Evolutionary conservation across 2,113 vertebrate genomes (phyloP).

Genomic region (Trematocara marginatum): DNA sequence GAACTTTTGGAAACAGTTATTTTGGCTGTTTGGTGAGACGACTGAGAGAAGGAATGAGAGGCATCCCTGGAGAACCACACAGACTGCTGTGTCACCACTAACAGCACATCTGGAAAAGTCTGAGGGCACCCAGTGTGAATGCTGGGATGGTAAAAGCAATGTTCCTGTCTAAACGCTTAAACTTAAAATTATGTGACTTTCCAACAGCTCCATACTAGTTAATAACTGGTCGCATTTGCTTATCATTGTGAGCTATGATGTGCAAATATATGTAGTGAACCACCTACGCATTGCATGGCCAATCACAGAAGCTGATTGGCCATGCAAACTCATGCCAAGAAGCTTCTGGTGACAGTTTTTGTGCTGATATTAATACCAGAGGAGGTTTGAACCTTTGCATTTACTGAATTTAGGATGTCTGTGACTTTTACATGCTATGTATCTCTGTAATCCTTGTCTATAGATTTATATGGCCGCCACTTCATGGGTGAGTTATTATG

Average conservation of each 20-base stretch:
- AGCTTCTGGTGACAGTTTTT: neutral
- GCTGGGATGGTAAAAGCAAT: neutral
- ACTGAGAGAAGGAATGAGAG: constrained; percentile 34
- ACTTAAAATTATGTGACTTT: neutral
- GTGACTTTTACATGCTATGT: neutral
- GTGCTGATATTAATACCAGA: neutral
- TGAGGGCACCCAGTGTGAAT: neutral
- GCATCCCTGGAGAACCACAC: constrained; percentile 17
- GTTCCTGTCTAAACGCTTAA: neutral
- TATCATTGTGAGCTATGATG: neutral
- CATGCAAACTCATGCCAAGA: neutral
- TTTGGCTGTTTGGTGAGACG: neutral
- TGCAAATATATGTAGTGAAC: neutral
- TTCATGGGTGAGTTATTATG: neutral
- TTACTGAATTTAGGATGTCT: neutral
- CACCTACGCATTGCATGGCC: neutral
- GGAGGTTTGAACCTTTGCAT: neutral
- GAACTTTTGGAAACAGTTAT: neutral
- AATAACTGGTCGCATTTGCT: neutral
- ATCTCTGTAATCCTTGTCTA: neutral
- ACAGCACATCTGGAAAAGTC: constrained; percentile 32
- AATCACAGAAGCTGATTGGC: neutral
- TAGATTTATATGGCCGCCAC: neutral
- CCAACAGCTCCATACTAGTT: neutral
- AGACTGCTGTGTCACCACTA: neutral